These are phyloP conservation scores for Drosophila merina DNA, from an alignment of 2,888 invertebrate genomes.

Conservation along the genomic window DNA sequence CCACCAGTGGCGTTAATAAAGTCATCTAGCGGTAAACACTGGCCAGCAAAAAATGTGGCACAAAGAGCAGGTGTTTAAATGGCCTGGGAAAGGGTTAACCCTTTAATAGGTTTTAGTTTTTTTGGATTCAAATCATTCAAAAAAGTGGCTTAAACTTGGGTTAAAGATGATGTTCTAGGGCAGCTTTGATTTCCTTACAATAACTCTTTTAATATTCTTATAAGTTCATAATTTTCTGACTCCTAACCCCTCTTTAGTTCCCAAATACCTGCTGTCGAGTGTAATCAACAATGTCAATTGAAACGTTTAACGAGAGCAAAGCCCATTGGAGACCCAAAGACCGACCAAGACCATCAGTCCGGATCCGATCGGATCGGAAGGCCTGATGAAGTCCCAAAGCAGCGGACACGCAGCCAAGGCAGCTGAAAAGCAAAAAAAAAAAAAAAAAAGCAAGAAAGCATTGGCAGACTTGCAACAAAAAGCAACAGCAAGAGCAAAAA, in stretches of 20 bases:
- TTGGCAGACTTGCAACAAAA: conserved; percentile 5
- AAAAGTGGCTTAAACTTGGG: too few species aligned
- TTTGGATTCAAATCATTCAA: not conserved
- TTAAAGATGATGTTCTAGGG: too few species aligned
- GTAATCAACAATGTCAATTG: conserved; percentile 50
- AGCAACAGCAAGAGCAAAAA: not conserved
- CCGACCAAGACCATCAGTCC: conserved; percentile 25
- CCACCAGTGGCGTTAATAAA: conserved; percentile 68
- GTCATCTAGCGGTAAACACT: conserved; percentile 73
- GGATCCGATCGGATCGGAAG: conserved; percentile 23
- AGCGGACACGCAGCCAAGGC: conserved; percentile 22
- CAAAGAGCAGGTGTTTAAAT: conserved; percentile 3
- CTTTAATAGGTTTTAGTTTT: not conserved
- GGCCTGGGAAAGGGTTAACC: conserved; percentile 1
- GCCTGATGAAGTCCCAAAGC: conserved; percentile 53
- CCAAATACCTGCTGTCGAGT: conserved; percentile 25
- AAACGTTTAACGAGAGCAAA: conserved; percentile 51
- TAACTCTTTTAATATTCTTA: too few species aligned
- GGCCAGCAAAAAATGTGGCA: conserved; percentile 22
- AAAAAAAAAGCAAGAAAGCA: conserved; percentile 4
- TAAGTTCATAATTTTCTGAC: too few species aligned
- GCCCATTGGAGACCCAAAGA: conserved; percentile 27
- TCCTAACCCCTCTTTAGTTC: too few species aligned
- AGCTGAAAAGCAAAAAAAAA: conserved; percentile 2
- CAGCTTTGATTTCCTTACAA: too few species aligned